Percentiles rank a stretch among this genome's conserved stretches.
phyloP scores from a whole-genome alignment of 2,113 vertebrate genomes.

The Eolophus roseicapilla region DNA sequence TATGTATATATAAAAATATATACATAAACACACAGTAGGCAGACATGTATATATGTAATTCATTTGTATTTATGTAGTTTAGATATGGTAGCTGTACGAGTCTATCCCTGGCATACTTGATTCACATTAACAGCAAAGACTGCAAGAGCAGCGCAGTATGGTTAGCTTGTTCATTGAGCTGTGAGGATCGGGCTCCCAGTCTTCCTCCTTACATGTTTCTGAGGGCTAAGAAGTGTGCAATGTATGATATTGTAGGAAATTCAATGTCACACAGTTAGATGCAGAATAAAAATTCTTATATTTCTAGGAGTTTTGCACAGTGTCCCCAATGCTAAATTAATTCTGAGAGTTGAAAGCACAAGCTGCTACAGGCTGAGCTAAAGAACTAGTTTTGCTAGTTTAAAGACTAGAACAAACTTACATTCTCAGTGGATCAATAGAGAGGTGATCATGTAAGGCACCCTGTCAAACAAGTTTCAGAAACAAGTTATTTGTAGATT shows the following conservation, averaged over 20 bases:
- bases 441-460: not conserved
- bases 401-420: not conserved
- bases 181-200: not conserved
- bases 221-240: not conserved
- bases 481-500: conserved; percentile 36
- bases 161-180: not conserved
- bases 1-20: not conserved
- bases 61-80: not conserved
- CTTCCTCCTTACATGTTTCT: not conserved
- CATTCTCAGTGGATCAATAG: not conserved
- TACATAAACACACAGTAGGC: not conserved
- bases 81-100: not conserved
- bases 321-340: not conserved
- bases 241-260: not conserved
- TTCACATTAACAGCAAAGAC: not conserved
- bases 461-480: conserved; percentile 6
- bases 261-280: not conserved
- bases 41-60: not conserved
- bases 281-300: not conserved
- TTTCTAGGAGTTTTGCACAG: not conserved
- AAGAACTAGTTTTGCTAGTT: not conserved
- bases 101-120: not conserved
- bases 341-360: not conserved
- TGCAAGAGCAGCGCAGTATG: not conserved
- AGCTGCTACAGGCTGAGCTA: not conserved